Evolutionary conservation across 2,113 vertebrate genomes (phyloP), one percentile per base, ranked within the genome.

Genomic region (Antechinus flavipes): DNA sequence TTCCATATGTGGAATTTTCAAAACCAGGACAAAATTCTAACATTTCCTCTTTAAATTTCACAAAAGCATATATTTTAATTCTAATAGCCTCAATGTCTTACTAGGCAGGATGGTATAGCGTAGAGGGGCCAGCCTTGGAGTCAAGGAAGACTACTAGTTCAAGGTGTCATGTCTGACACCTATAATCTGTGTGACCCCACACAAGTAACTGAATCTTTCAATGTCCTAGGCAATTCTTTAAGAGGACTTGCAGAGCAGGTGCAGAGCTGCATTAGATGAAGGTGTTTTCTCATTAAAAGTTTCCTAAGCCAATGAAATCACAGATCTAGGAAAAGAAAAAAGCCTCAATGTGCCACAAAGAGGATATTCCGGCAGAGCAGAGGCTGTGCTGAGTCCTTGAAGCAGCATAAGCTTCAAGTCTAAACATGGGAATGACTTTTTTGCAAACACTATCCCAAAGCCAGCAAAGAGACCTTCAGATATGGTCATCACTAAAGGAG

Each of bases 51-150:
- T 90, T 92, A 93, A 84, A 84, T 91, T 90, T 91, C 12, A 76
- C n/a, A 95, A 55, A 68, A 93, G 90, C 8, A 89, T 27, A 54
- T 54, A 93, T 76, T 94, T 97, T 92, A 95, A 94, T 92, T 94
- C n/a, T 92, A 11, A 22, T 53, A 8, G 3, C 23, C 91, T 61
- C 90, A 24, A 42, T 54, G 27, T 35, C 61, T 54, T 26, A 50
- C 2, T 16, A 8, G 8, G 3, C 5, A 76, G 35, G 61, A n/a
- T 84, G 6, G 68, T 8, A 42, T 8, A 42, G 68, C 42, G 2
- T 42, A 42, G 68, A 42, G 4, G n/a, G 6, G 42, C 6, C 14
- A 76, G n/a, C 68, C 68, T 68, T 68, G 61, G 11, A 68, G 30
- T 68, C 12, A 35, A 68, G 61, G 27, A 68, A 68, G 11, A 68